These are phyloP conservation scores for Gymnoscopelus braueri DNA, from an alignment of 2,797 vertebrate genomes.

Conservation along the genomic window DNA sequence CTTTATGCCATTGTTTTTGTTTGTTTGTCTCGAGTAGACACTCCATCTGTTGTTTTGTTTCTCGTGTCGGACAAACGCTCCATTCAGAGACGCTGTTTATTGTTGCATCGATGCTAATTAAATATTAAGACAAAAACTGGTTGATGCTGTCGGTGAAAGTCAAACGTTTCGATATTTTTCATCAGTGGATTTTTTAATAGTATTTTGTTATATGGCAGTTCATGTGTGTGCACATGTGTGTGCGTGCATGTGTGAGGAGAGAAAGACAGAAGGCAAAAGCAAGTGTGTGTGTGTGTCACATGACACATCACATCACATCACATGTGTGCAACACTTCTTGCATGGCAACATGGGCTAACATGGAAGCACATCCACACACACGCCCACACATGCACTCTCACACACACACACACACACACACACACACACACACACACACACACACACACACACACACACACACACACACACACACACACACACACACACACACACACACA, in stretches of 20 bases:
- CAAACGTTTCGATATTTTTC: too few species aligned
- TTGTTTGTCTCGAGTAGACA: too few species aligned
- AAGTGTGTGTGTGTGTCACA: constrained; percentile 9
- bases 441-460: constrained; percentile 1
- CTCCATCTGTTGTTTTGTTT: constrained; percentile 1
- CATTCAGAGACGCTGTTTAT: too few species aligned
- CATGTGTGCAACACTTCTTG: constrained; percentile 27
- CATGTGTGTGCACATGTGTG: background rate
- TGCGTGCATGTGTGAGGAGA: background rate
- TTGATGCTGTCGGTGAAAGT: too few species aligned
- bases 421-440: constrained; percentile 29
- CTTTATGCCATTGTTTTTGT: too few species aligned
- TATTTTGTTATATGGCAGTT: too few species aligned
- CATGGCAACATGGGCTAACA: constrained; percentile 45
- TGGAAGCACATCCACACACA: constrained; percentile 51
- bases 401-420: constrained; percentile 12
- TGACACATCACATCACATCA: constrained; percentile 47
- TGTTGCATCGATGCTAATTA: too few species aligned
- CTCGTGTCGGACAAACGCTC: background rate
- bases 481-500: constrained; percentile 33
- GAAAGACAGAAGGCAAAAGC: too few species aligned
- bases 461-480: background rate
- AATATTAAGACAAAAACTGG: too few species aligned
- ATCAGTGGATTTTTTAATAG: too few species aligned
- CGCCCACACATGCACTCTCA: background rate